Percentiles rank a stretch among this genome's conserved stretches.
phyloP scores from a whole-genome alignment of 2,888 invertebrate species.

The Macrophya annulata region DNA sequence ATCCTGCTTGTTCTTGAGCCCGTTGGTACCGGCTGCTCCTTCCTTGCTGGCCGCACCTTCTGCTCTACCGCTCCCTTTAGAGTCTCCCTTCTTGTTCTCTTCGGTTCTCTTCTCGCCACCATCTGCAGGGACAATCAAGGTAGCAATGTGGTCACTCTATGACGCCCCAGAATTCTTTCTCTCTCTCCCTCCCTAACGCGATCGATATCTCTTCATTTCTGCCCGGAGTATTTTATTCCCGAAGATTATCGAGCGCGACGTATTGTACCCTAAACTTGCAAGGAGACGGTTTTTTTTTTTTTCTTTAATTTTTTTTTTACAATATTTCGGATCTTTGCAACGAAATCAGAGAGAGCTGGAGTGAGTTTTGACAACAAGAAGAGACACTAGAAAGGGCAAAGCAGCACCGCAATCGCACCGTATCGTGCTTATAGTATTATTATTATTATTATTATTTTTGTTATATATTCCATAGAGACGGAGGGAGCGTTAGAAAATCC shows the following conservation, averaged over 20 bases:
- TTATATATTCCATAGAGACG: slow-evolving; percentile 2
- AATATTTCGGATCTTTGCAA: slow-evolving; percentile 46
- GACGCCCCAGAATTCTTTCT: slow-evolving; percentile 28
- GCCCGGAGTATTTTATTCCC: neutral
- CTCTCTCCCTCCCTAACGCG: slow-evolving; percentile 58
- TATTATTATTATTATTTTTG: neutral
- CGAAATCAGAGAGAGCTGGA: slow-evolving; percentile 43
- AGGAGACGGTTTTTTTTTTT: slow-evolving; percentile 32
- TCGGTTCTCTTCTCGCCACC: slow-evolving; percentile 78
- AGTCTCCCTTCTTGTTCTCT: slow-evolving; percentile 76
- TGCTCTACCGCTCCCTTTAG: slow-evolving; percentile 78
- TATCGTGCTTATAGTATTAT: neutral
- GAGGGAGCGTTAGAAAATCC: slow-evolving; percentile 26
- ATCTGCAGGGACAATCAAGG: slow-evolving; percentile 75
- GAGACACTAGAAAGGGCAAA: slow-evolving; percentile 69
- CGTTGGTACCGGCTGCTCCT: slow-evolving; percentile 78
- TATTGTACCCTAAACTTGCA: slow-evolving; percentile 52
- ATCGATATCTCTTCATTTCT: slow-evolving; percentile 47
- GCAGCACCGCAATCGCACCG: slow-evolving; percentile 61
- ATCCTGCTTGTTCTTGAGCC: slow-evolving; percentile 83
- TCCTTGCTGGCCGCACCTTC: slow-evolving; percentile 74
- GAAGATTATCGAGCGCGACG: slow-evolving; percentile 59
- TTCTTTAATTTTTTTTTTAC: slow-evolving; percentile 54
- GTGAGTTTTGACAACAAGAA: slow-evolving; percentile 62
- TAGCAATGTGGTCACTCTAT: slow-evolving; percentile 71